These are phyloP conservation scores for Megaustenia siamemsis DNA, from an alignment of 2,888 invertebrate species.

Conservation along the genomic window DNA sequence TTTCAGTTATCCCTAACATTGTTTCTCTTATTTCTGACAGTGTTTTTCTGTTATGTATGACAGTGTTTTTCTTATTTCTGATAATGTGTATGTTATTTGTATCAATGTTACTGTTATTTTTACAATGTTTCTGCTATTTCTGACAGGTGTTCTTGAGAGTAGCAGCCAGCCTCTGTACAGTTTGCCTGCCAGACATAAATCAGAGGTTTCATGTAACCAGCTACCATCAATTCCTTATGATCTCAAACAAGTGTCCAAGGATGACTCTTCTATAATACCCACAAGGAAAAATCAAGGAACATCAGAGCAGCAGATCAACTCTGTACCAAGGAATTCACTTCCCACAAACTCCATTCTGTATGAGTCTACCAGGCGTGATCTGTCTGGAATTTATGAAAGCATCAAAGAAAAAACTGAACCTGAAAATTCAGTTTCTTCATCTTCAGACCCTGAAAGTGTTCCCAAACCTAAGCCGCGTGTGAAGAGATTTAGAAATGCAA, in stretches of 20 bases:
- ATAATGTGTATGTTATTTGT: neutral
- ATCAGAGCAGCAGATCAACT: constrained; percentile 10
- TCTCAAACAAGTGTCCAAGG: constrained; percentile 49
- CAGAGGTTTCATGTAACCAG: constrained; percentile 53
- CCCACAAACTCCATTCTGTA: constrained; percentile 38
- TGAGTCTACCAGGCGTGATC: constrained; percentile 52
- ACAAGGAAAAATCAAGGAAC: neutral
- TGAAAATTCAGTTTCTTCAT: constrained; percentile 50
- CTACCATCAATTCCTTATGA: constrained; percentile 55
- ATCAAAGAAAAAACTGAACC: constrained; percentile 60
- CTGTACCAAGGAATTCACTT: constrained; percentile 26
- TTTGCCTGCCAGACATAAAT: constrained; percentile 57
- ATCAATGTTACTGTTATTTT: neutral
- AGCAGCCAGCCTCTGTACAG: constrained; percentile 57
- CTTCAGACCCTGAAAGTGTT: constrained; percentile 52
- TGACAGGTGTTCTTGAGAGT: constrained; percentile 17
- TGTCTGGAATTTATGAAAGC: constrained; percentile 57
- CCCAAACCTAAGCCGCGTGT: constrained; percentile 39
- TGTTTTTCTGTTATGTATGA: neutral
- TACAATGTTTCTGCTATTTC: neutral
- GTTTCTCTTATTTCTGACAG: neutral
- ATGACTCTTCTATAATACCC: constrained; percentile 42
- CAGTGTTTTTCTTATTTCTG: neutral
- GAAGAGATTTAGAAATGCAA: constrained; percentile 22
- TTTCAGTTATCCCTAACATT: neutral